Evolutionary conservation across 2,113 vertebrate species (phyloP).

Genomic region (Cyrtonyx montezumae): DNA sequence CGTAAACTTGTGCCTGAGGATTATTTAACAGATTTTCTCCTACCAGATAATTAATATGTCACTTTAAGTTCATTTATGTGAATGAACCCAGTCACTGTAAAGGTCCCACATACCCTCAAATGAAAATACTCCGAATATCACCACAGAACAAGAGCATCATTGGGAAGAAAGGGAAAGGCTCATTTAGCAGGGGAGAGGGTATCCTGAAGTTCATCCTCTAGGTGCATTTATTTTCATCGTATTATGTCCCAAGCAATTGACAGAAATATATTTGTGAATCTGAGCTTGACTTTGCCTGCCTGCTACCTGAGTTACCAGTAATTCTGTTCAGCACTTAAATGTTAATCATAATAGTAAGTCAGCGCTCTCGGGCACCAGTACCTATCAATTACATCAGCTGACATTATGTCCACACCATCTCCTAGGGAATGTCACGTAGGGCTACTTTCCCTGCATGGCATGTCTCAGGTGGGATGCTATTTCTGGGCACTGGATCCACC

Average conservation of each 20-base stretch:
- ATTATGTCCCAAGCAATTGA: background rate
- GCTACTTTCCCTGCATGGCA: background rate
- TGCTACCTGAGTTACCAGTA: background rate
- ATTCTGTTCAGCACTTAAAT: background rate
- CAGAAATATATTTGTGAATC: background rate
- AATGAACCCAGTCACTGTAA: background rate
- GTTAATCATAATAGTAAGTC: background rate
- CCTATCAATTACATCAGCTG: background rate
- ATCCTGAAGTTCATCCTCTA: background rate
- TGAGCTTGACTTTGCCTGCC: background rate
- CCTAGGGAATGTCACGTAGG: background rate
- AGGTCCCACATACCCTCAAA: background rate
- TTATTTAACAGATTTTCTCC: background rate
- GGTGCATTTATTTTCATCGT: background rate
- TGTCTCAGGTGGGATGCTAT: background rate
- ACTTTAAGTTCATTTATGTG: background rate
- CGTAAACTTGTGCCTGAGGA: background rate
- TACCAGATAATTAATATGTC: background rate
- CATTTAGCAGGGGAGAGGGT: background rate
- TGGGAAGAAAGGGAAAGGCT: background rate
- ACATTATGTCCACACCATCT: fast-evolving
- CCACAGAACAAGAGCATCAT: background rate
- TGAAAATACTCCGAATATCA: background rate
- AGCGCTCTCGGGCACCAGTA: background rate
- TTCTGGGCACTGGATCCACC: background rate